Conservation (phyloP, 2,888 invertebrate species). For the Hecatera dysodea region DNA sequence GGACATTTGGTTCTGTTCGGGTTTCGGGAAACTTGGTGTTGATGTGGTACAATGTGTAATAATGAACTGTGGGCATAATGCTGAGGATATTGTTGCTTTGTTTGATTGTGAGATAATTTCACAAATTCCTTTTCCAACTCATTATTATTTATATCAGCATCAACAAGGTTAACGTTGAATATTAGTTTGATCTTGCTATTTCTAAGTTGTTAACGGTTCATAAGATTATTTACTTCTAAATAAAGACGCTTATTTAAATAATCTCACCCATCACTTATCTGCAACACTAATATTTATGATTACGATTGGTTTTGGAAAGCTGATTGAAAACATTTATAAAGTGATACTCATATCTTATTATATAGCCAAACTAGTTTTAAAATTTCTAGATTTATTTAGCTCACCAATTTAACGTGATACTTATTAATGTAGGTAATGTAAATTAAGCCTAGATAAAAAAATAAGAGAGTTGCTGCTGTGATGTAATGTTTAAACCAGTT, state of each 20-base stretch:
- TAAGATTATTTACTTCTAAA: not conserved
- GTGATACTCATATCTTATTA: not conserved
- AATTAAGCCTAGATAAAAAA: conserved; percentile 4
- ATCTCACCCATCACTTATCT: not conserved
- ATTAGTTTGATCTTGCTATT: not conserved
- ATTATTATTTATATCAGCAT: not conserved
- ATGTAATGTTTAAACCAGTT: conserved; percentile 18
- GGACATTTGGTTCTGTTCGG: conserved; percentile 23
- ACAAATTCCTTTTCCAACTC: not conserved
- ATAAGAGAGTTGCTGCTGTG: not conserved
- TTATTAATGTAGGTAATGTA: conserved; percentile 1
- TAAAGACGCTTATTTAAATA: not conserved
- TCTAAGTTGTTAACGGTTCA: conserved; percentile 4
- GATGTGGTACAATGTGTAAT: conserved; percentile 5
- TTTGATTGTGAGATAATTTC: conserved; percentile 1
- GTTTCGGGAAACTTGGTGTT: conserved; percentile 20
- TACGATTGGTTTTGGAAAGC: not conserved
- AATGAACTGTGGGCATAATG: not conserved
- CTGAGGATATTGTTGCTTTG: not conserved
- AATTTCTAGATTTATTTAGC: conserved; percentile 13
- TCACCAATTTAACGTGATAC: not conserved
- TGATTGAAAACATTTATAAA: not conserved
- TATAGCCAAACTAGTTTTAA: conserved; percentile 12
- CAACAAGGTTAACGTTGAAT: not conserved
- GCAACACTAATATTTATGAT: not conserved